phyloP scores from a whole-genome alignment of 2,797 vertebrate genomes.

The Rhinogobio ventralis region DNA sequence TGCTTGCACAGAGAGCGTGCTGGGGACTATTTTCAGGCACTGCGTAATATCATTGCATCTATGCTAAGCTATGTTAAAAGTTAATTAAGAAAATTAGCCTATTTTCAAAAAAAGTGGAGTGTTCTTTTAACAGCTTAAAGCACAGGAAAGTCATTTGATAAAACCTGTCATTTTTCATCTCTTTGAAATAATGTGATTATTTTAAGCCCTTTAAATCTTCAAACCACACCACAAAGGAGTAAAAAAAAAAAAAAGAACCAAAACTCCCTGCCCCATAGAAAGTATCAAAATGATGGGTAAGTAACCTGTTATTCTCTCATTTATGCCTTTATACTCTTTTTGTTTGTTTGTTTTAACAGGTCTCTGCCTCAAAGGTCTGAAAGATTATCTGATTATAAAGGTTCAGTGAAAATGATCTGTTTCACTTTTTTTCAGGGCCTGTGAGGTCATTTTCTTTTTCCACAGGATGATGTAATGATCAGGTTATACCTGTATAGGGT shows the following conservation, averaged over 20 bases:
- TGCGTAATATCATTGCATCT: too few relatives aligned
- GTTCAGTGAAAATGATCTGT: slow-evolving; percentile 19
- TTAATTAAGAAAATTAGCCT: too few relatives aligned
- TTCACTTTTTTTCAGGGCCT: neutral
- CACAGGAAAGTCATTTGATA: neutral
- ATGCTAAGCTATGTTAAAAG: too few relatives aligned
- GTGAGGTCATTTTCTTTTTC: slow-evolving; percentile 65
- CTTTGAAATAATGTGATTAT: slow-evolving; percentile 6
- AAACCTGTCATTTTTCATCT: neutral
- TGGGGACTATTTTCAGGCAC: too few relatives aligned
- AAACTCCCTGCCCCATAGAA: slow-evolving; percentile 14
- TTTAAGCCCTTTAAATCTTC: neutral
- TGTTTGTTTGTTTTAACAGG: slow-evolving; percentile 10
- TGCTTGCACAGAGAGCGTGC: too few relatives aligned
- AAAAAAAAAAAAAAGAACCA: neutral
- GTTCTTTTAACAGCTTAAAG: neutral
- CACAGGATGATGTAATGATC: slow-evolving; percentile 70
- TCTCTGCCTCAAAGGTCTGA: slow-evolving; percentile 21
- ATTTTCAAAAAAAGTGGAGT: too few relatives aligned
- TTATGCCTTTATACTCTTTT: neutral
- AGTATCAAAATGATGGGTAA: neutral
- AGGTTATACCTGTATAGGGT: slow-evolving; percentile 14
- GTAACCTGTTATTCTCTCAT: neutral
- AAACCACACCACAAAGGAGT: neutral
- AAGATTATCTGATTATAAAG: slow-evolving; percentile 15